These are phyloP conservation scores for Psammodynastes pulverulentus DNA, from an alignment of 2,113 vertebrate genomes.

Conservation along the genomic window DNA sequence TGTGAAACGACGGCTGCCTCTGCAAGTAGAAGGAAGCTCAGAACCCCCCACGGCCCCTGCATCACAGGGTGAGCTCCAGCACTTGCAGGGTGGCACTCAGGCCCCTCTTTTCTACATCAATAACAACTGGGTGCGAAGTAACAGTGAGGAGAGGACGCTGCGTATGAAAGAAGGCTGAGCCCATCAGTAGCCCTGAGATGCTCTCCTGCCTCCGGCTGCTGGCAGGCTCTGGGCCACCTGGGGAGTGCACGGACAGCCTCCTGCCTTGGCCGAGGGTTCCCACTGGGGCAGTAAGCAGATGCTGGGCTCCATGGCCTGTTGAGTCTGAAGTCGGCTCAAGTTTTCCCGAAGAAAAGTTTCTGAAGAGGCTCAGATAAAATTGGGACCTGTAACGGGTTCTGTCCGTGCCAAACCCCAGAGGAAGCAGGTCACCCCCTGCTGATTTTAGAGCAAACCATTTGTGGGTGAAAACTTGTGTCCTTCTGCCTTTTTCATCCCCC, in stretches of 20 bases:
- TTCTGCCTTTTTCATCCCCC: background rate
- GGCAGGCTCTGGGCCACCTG: background rate
- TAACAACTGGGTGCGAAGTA: background rate
- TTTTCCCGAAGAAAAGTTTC: background rate
- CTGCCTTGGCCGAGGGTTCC: background rate
- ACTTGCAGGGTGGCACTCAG: background rate
- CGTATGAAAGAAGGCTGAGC: background rate
- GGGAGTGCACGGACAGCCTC: background rate
- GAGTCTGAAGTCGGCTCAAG: background rate
- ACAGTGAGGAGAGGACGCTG: background rate
- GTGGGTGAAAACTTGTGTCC: background rate
- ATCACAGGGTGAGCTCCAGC: background rate
- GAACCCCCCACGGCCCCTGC: rapidly evolving
- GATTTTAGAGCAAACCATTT: background rate
- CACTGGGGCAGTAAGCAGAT: too few species aligned
- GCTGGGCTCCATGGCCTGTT: background rate
- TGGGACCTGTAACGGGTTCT: background rate
- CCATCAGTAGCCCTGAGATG: background rate
- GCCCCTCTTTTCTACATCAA: background rate
- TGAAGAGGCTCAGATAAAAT: background rate
- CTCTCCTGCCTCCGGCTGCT: background rate
- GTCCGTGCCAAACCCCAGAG: background rate
- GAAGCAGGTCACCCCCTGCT: background rate
- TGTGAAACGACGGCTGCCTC: background rate
- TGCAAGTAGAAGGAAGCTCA: too few species aligned